Conservation (phyloP, 2,113 vertebrate species). For the Oreochromis tanganicae region DNA sequence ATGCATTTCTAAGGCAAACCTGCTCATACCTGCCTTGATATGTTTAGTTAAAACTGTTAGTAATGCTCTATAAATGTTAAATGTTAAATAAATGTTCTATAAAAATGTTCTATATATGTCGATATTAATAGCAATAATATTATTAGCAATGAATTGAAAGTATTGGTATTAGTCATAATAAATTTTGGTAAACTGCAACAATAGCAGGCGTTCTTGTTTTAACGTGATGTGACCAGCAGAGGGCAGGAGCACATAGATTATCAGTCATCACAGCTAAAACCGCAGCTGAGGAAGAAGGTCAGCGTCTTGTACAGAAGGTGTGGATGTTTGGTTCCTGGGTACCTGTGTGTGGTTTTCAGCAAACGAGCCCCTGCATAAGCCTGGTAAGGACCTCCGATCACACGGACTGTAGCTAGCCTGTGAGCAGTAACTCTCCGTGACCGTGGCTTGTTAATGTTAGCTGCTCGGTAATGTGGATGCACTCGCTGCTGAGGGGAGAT, state of each 20-base stretch:
- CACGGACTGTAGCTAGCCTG: not conserved
- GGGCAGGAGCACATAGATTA: not conserved
- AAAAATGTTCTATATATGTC: not conserved
- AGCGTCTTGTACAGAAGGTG: not conserved
- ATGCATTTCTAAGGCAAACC: not conserved
- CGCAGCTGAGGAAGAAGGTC: not conserved
- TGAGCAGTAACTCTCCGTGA: not conserved
- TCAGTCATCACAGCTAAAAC: not conserved
- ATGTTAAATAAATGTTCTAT: too few relatives aligned
- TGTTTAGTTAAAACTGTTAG: not conserved
- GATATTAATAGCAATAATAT: not conserved
- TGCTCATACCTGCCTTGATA: not conserved
- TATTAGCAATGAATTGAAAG: not conserved
- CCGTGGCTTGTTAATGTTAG: not conserved
- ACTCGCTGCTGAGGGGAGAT: not conserved
- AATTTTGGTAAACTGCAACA: not conserved
- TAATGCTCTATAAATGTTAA: too few relatives aligned
- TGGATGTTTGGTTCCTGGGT: not conserved
- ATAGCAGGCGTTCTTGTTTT: not conserved
- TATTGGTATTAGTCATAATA: not conserved
- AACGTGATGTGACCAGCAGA: not conserved
- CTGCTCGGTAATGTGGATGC: not conserved
- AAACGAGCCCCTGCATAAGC: not conserved
- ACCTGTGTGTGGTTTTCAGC: not conserved
- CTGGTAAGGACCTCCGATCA: not conserved